A percentile compares a stretch with the other conserved stretches of the same genome.
Conservation (phyloP, 2,113 vertebrate species). For the Turdus rufiventris region DNA sequence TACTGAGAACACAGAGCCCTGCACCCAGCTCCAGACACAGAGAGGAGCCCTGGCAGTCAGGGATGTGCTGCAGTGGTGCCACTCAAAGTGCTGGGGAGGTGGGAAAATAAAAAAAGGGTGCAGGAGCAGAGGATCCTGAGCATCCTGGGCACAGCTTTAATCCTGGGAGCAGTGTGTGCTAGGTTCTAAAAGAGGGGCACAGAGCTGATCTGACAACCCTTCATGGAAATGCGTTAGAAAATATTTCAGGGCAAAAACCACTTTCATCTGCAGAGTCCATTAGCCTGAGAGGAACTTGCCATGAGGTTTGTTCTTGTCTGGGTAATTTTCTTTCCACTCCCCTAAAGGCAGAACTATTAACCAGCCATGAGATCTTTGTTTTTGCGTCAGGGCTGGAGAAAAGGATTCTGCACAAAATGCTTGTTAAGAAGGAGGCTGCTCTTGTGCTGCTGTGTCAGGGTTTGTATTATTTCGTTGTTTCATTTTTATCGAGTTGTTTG, state of each 20-base stretch:
- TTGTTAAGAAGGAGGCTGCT: constrained; percentile 13
- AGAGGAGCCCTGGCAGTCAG: neutral
- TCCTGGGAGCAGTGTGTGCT: neutral
- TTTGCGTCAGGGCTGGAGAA: constrained; percentile 22
- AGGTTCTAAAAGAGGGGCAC: neutral
- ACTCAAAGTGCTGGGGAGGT: neutral
- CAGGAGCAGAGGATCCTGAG: neutral
- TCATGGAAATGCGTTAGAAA: constrained; percentile 17
- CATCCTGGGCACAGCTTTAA: neutral
- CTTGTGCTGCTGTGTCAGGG: neutral
- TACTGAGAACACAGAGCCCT: neutral
- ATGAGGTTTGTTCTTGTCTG: neutral
- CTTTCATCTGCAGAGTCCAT: neutral
- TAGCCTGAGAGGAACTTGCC: constrained; percentile 31
- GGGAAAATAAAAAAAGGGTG: neutral
- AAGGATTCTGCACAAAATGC: neutral
- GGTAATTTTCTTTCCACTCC: constrained; percentile 3
- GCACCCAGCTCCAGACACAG: neutral
- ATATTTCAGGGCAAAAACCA: neutral
- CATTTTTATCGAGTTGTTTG: neutral
- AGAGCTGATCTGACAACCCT: constrained; percentile 6
- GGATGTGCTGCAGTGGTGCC: neutral
- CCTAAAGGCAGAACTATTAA: constrained; percentile 41
- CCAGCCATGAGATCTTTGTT: constrained; percentile 29
- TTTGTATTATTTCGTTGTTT: neutral